These are phyloP conservation scores for Pseudolaguvia tuberculata DNA, from an alignment of 2,113 vertebrate species.

Conservation along the genomic window DNA sequence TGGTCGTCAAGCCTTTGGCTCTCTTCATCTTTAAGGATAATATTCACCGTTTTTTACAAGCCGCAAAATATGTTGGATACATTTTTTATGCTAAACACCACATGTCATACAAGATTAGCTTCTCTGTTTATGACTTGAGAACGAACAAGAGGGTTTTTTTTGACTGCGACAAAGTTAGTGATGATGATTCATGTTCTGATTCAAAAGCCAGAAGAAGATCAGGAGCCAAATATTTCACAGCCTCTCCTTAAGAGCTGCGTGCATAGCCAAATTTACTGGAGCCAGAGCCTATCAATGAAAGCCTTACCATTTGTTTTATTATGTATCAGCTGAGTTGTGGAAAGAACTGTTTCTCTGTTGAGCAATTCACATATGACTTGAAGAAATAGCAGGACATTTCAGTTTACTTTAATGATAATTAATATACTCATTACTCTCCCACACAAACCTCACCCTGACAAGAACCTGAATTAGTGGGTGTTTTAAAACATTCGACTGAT, in stretches of 20 bases:
- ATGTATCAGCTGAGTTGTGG: conserved; percentile 51
- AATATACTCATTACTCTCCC: conserved; percentile 41
- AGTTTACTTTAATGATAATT: conserved; percentile 49
- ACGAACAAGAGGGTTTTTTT: conserved; percentile 39
- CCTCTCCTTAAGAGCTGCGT: conserved; percentile 34
- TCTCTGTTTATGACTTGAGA: conserved; percentile 25
- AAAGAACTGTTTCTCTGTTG: conserved; percentile 59
- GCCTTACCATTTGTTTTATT: conserved; percentile 59
- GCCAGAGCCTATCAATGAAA: conserved; percentile 56
- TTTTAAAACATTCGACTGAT: conserved; percentile 47
- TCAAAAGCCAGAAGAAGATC: conserved; percentile 40
- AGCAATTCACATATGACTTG: conserved; percentile 59
- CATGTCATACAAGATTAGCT: conserved; percentile 30
- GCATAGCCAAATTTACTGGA: conserved; percentile 57
- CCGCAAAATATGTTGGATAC: conserved; percentile 22
- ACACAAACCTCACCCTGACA: conserved; percentile 44
- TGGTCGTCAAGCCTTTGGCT: neutral
- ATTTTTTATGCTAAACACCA: conserved; percentile 25
- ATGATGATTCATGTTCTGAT: conserved; percentile 48
- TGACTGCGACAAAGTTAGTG: conserved; percentile 33
- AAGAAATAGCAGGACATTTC: conserved; percentile 62
- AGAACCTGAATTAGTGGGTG: conserved; percentile 63
- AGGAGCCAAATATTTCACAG: conserved; percentile 47
- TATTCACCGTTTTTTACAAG: conserved; percentile 1
- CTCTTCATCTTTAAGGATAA: neutral